Percentiles rank a stretch among this genome's conserved stretches.
Evolutionary conservation across 2,797 vertebrate species (phyloP).

Genomic region (Arrhamphus sclerolepis): DNA sequence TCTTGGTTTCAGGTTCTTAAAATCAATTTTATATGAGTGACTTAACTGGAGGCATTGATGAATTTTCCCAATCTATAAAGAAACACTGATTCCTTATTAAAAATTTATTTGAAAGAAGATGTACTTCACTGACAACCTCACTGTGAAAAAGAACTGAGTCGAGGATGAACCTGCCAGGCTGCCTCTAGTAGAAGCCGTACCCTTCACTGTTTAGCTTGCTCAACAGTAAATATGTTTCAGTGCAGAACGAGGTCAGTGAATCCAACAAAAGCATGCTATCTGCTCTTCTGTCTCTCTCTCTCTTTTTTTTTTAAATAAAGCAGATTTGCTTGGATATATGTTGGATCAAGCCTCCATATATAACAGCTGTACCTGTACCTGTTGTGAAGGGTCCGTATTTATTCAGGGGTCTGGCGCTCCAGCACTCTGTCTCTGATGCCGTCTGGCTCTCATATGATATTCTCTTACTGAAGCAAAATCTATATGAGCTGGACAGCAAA

Average conservation of each 20-base stretch:
- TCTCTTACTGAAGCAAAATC: slow-evolving; percentile 57
- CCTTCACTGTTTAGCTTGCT: background rate
- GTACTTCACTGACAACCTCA: too few relatives aligned
- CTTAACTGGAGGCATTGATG: too few relatives aligned
- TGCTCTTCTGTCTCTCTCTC: background rate
- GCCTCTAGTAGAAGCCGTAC: background rate
- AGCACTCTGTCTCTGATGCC: slow-evolving; percentile 22
- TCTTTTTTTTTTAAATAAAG: slow-evolving; percentile 10
- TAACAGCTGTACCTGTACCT: too few relatives aligned
- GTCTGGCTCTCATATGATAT: slow-evolving; percentile 25
- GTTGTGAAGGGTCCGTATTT: slow-evolving; percentile 33
- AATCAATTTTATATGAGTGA: too few relatives aligned
- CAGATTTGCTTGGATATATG: too few relatives aligned
- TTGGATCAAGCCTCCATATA: too few relatives aligned
- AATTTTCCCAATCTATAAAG: too few relatives aligned
- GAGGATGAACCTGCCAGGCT: too few relatives aligned
- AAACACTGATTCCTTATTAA: too few relatives aligned
- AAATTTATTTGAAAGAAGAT: too few relatives aligned
- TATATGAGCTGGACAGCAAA: slow-evolving; percentile 44
- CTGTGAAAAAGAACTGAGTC: too few relatives aligned
- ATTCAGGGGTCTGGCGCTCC: slow-evolving; percentile 32
- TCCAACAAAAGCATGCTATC: background rate
- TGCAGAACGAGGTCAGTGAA: background rate
- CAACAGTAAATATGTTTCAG: background rate
- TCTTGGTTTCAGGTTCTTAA: too few relatives aligned